A percentile compares a stretch with the other conserved stretches of the same genome.
These are phyloP conservation scores for Morbakka virulenta DNA, from an alignment of 30 jellyfish, hydroid and myxozoan genomes.

Conservation along the genomic window DNA sequence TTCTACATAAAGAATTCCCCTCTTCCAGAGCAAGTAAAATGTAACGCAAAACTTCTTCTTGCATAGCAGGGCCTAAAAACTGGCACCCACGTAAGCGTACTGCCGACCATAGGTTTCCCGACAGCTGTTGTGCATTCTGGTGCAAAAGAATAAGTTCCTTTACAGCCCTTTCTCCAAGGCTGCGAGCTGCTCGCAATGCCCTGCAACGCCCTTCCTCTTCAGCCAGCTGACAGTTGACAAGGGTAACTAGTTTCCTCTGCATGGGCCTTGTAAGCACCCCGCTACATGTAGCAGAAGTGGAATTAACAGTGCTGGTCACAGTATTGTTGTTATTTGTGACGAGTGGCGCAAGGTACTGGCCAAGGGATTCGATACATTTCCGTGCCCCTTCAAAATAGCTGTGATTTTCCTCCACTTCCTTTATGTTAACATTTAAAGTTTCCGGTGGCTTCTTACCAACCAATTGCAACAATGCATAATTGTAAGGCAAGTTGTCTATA, in stretches of 20 bases:
- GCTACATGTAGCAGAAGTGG: conserved; percentile 8
- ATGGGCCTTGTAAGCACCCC: conserved; percentile 85
- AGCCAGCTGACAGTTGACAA: conserved; percentile 82
- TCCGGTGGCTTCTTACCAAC: conserved; percentile 63
- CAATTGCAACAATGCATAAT: conserved; percentile 74
- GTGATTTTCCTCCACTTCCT: conserved; percentile 60
- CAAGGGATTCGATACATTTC: conserved; percentile 70
- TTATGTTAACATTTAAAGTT: conserved; percentile 45
- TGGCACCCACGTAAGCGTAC: conserved; percentile 96
- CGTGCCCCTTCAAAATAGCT: conserved; percentile 73
- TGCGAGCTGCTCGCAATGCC: conserved; percentile 95
- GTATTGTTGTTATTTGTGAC: no score
- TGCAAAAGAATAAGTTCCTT: conserved; percentile 90
- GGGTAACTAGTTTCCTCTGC: conserved; percentile 90
- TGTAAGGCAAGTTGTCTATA: conserved; percentile 70
- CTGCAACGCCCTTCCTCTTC: conserved; percentile 96
- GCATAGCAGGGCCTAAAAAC: conserved; percentile 99
- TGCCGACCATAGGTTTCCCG: conserved; percentile 96
- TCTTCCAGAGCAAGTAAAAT: conserved; percentile 90
- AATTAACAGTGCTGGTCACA: no score
- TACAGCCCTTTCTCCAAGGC: conserved; percentile 95
- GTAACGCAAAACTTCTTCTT: conserved; percentile 82
- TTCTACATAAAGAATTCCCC: conserved; percentile 89
- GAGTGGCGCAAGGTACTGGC: conserved; percentile 62
- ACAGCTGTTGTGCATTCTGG: conserved; percentile 89